Base-by-base conservation (phyloP, 2,797 vertebrate species). In the Odontamblyopus rebecca region DNA sequence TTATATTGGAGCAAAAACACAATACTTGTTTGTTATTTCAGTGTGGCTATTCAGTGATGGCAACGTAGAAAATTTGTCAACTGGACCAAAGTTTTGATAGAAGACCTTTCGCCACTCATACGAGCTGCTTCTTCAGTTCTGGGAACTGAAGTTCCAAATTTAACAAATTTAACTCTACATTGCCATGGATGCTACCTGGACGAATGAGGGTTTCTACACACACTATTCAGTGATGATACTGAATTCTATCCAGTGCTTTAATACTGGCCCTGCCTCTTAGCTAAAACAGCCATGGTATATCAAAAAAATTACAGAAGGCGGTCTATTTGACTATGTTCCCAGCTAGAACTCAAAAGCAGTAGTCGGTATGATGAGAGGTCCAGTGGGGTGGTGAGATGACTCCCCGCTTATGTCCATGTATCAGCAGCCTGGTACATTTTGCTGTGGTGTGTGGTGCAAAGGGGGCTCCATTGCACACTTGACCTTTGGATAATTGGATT, bases 401-500 rank as follows among this genome's bases (percentile, higher is more conserved):
- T 86, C 80, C 77, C 76, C 27, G 27, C 78, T 79, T 72, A 71
- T 83, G 84, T 75, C 80, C 73, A 78, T 44, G 61, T 78, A 89
- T 83, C 74, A 67, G 83, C 85, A 82, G 84, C 65, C 67, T 67
- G 66, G 83, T 59, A 90, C 89, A 91, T 91, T 92, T 91, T 90
- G 88, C 86, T 84, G 84, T 77, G 77, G 86, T 76, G 88, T 84
- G 86, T 82, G 72, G 82, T 61, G 66, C 86, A 85, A 82, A 83
- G 79, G 85, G 85, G 83, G 84, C 88, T 83, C 12, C 72, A 72
- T 73, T 89, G 83, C 85, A 86, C 88, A 88, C 91, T 90, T 93
- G 90, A 92, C 90, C 92, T 92, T 93, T 92, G 84, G 89, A 86
- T 91, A 92, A 93, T 92, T 92, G 89, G 87, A 92, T 92, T 92